These are phyloP conservation scores for Megaceryle torquata DNA, from an alignment of 2,113 vertebrate species.

Conservation along the genomic window DNA sequence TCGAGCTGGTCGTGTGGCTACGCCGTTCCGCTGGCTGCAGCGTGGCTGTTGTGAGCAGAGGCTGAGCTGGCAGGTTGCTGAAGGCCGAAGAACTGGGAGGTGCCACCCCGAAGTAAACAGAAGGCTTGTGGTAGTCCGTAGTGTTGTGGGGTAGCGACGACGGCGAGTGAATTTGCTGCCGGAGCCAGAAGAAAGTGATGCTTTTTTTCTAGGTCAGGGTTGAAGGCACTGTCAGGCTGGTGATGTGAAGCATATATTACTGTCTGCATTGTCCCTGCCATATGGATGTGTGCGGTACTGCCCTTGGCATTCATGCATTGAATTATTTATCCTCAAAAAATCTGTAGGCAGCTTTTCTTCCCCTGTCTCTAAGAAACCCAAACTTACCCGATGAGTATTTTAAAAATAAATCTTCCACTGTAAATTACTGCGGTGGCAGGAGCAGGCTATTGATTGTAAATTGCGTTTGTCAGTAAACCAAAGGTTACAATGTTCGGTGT, in stretches of 20 bases:
- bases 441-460: background rate
- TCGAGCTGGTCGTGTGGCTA: fast-evolving
- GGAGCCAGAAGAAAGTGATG: constrained; percentile 7
- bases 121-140: background rate
- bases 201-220: constrained; percentile 2
- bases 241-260: constrained; percentile 31
- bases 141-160: background rate
- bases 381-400: background rate
- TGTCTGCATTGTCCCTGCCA: constrained; percentile 45
- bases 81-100: background rate
- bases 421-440: background rate
- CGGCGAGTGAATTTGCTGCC: background rate
- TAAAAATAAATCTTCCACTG: background rate
- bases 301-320: constrained; percentile 59
- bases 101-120: background rate
- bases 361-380: constrained; percentile 24
- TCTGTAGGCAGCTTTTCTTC: constrained; percentile 39
- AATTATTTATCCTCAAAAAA: constrained; percentile 72
- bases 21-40: fast-evolving
- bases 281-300: constrained; percentile 53
- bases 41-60: background rate
- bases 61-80: background rate
- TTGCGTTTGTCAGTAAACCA: background rate
- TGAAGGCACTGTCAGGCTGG: constrained; percentile 26
- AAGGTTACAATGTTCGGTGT: background rate